Conservation (phyloP, 2,888 invertebrate species). For the Tolmerus cingulatus region DNA sequence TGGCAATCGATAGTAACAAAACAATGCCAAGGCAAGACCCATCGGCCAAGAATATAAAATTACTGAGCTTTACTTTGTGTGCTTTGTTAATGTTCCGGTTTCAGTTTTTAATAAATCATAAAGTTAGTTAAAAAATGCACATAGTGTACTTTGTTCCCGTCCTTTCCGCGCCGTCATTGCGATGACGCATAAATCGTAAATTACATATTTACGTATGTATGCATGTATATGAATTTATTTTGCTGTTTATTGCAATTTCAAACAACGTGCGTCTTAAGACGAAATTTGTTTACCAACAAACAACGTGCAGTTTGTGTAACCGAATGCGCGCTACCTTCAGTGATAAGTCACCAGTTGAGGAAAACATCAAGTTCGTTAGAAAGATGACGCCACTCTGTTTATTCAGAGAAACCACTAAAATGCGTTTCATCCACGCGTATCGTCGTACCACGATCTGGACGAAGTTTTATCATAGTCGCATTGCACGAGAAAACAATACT, state of each 20-base stretch:
- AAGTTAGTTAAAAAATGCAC: not conserved
- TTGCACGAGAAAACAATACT: not conserved
- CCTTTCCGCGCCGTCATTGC: not conserved
- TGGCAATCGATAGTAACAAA: not conserved
- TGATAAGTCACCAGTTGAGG: not conserved
- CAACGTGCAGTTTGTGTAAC: not conserved
- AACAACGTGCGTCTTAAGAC: not conserved
- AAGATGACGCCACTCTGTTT: not conserved
- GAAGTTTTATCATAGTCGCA: not conserved
- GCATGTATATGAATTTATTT: not conserved
- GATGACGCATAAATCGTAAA: not conserved
- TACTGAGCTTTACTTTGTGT: no score
- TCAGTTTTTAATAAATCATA: not conserved
- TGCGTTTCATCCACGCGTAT: not conserved
- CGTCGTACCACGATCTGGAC: not conserved
- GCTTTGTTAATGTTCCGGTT: no score
- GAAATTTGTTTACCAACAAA: not conserved
- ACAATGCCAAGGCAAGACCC: not conserved
- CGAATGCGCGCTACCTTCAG: not conserved
- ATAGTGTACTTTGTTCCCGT: not conserved
- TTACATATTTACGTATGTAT: no score
- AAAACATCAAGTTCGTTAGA: not conserved
- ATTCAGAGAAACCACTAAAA: not conserved
- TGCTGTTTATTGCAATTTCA: not conserved
- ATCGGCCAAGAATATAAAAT: not conserved